Conservation (phyloP, 2,113 vertebrate species). For the Entelurus aequoreus region DNA sequence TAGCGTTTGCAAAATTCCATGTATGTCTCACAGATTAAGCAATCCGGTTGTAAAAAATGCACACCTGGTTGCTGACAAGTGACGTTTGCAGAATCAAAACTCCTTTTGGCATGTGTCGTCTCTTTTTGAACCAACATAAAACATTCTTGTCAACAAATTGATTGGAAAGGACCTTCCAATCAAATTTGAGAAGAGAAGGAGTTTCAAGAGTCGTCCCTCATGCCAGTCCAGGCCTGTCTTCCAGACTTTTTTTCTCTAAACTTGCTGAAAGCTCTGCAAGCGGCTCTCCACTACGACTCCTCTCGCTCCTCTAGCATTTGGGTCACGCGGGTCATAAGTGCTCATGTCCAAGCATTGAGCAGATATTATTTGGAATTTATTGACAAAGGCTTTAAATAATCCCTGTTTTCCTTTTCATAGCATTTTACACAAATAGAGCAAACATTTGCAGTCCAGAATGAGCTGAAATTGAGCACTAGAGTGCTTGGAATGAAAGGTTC, state of each 20-base stretch:
- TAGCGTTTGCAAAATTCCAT: too few species aligned
- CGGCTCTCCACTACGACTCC: constrained; percentile 10
- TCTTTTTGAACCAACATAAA: neutral
- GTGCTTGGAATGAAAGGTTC: too few species aligned
- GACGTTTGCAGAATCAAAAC: neutral
- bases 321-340: constrained; percentile 29
- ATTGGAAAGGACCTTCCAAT: neutral
- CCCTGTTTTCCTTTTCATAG: neutral
- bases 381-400: too few species aligned
- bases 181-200: neutral
- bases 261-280: constrained; percentile 1
- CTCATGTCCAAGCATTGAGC: neutral
- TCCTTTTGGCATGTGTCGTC: neutral
- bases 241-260: neutral
- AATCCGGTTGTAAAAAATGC: neutral
- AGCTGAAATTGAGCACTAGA: too few species aligned
- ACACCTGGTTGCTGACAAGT: neutral
- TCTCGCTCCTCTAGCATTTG: constrained; percentile 1
- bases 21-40: neutral
- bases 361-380: too few species aligned
- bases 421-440: neutral
- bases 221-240: constrained; percentile 52
- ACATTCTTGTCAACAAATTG: neutral
- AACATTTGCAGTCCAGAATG: neutral
- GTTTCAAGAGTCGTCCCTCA: constrained; percentile 6